Evolutionary conservation across 2,797 vertebrate genomes (phyloP).

Genomic region (Tenualosa ilisha): DNA sequence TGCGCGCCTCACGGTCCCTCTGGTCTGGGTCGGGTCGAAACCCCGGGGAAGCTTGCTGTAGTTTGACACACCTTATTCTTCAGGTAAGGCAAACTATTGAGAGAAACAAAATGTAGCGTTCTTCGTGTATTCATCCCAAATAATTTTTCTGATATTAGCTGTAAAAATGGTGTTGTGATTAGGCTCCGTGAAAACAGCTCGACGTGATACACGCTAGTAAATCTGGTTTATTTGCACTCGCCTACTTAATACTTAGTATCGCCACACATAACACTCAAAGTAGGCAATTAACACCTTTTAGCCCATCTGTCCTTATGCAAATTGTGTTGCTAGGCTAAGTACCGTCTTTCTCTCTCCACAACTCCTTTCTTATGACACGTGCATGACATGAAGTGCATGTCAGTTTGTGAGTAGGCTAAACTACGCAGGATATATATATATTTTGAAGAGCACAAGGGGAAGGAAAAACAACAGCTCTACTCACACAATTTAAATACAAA

Average conservation of each 20-base stretch:
- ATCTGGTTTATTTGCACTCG: too few relatives aligned
- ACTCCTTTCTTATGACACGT: not conserved
- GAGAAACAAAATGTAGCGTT: not conserved
- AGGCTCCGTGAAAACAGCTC: too few relatives aligned
- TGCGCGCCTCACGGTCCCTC: slow-evolving; percentile 16
- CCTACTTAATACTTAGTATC: too few relatives aligned
- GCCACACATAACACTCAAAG: too few relatives aligned
- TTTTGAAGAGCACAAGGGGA: not conserved
- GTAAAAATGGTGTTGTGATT: too few relatives aligned
- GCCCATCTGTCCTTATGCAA: too few relatives aligned
- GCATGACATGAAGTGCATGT: not conserved
- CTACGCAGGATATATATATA: not conserved
- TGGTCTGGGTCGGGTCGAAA: slow-evolving; percentile 13
- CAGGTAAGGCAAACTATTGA: not conserved
- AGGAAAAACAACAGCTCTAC: not conserved
- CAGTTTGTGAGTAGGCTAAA: not conserved
- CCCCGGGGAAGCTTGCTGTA: not conserved
- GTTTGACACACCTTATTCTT: not conserved
- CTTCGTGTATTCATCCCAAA: not conserved
- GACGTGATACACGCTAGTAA: too few relatives aligned
- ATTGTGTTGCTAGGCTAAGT: not conserved
- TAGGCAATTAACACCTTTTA: not conserved
- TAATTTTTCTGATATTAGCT: too few relatives aligned
- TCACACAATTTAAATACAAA: not conserved
- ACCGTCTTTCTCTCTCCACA: not conserved